Evolutionary conservation across 2,113 vertebrate genomes (phyloP), one percentile per base, ranked within the genome.

Genomic region (Hemiscyllium ocellatum): DNA sequence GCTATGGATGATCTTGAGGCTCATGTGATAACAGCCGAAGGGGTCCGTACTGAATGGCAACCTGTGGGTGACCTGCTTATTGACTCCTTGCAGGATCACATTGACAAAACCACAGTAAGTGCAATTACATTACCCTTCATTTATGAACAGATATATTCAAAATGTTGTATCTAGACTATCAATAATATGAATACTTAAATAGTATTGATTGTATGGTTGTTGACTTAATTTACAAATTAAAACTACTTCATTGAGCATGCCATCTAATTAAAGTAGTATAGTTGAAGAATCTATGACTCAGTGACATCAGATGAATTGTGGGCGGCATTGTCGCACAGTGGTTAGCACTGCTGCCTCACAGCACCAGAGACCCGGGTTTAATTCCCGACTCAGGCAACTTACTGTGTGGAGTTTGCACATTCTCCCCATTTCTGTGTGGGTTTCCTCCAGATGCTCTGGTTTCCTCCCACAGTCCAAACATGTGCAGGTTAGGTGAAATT

Each of bases 81-180:
- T 33, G 98, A 99, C 97, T 98, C 98, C 0, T 98, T 99, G 96
- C 98, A 99, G 97, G 99, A 99, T 96, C 98, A 99, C 97, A 99
- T 99, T 52, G 98, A 98, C 10, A 99, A 98, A 97, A 98, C 98
- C 95, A 96, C 96, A 96, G 99, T 99, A 97, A 95, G 94, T 95
- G 47, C 10, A 94, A 47, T 94, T 13, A 93, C 2, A 22, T 68
- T 68, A 93, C 66, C 52, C 24, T 94, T 42, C 26, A 42, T 76
- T 52, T 95, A 47, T 69, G 91, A 42, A 6, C 65, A 69, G 20
- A 37, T 47, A 8, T 42, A 33, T 50, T 33, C 42, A 94, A 12
- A 69, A 69, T 24, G 10, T 6, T 22, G 19, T 24, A n/a, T 12
- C n/a, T 70, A 20, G n/a, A 69, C 90, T 7, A 26, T 33, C 69